A percentile compares a stretch with the other conserved stretches of the same genome.
These are phyloP conservation scores for Egretta garzetta DNA, from an alignment of 2,113 vertebrate genomes.

Conservation along the genomic window DNA sequence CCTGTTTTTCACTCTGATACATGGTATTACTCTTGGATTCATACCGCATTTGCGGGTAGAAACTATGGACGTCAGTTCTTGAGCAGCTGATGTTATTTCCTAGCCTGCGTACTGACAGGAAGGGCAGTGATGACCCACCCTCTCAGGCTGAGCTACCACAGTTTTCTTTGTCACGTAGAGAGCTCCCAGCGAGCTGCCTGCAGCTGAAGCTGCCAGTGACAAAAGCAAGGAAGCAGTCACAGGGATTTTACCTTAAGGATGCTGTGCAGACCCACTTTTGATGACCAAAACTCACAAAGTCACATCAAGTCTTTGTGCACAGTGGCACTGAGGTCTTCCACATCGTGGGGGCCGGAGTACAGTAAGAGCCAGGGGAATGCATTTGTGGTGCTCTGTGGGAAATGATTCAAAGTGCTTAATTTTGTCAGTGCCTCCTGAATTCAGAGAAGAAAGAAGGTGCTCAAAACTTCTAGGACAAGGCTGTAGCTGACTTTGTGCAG, in stretches of 20 bases:
- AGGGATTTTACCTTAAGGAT: not conserved
- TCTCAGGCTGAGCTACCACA: not conserved
- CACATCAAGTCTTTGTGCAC: not conserved
- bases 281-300: not conserved
- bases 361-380: not conserved
- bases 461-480: not conserved
- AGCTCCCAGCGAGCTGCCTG: accelerated
- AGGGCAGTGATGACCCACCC: not conserved
- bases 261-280: not conserved
- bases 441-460: not conserved
- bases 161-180: not conserved
- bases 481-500: not conserved
- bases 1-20: not conserved
- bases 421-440: not conserved
- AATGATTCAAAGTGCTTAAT: not conserved
- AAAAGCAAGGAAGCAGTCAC: not conserved
- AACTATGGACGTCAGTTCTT: not conserved
- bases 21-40: not conserved
- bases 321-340: accelerated
- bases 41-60: not conserved
- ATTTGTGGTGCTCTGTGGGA: not conserved
- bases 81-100: not conserved
- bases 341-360: not conserved
- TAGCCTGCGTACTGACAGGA: not conserved
- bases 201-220: not conserved